Conservation (phyloP, 2,113 vertebrate species). For the Prinia subflava region DNA sequence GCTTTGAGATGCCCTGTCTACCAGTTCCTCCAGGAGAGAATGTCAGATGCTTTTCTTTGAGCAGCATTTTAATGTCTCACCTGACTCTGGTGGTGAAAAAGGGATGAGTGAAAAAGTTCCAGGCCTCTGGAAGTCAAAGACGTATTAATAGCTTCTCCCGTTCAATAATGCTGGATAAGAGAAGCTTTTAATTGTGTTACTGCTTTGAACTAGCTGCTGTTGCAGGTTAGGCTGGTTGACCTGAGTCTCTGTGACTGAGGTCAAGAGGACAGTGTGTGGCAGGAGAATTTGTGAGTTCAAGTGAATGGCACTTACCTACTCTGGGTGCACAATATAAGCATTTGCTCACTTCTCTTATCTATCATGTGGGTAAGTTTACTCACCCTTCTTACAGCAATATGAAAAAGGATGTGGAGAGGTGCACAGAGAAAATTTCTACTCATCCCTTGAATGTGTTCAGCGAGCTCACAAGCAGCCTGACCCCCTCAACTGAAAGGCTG, state of each 20-base stretch:
- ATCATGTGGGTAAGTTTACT: neutral
- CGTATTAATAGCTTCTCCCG: neutral
- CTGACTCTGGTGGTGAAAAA: neutral
- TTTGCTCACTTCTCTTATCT: neutral
- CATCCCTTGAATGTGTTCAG: neutral
- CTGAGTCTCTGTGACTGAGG: neutral
- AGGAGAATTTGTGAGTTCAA: neutral
- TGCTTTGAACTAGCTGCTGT: neutral
- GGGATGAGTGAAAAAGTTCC: neutral
- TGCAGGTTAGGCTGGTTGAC: neutral
- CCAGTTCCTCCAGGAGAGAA: neutral
- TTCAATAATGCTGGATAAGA: neutral
- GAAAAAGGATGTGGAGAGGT: neutral
- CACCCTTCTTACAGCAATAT: neutral
- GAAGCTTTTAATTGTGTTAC: neutral
- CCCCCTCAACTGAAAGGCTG: neutral
- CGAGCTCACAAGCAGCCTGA: neutral
- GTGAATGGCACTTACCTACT: neutral
- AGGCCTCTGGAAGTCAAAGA: neutral
- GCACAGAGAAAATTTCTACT: neutral
- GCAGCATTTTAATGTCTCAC: neutral
- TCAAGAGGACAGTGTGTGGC: neutral
- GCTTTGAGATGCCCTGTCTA: neutral
- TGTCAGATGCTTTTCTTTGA: neutral
- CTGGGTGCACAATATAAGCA: rapidly evolving